A percentile compares a stretch with the other conserved stretches of the same genome.
Conservation (phyloP, 2,797 vertebrate species). For the Potorous gilbertii region DNA sequence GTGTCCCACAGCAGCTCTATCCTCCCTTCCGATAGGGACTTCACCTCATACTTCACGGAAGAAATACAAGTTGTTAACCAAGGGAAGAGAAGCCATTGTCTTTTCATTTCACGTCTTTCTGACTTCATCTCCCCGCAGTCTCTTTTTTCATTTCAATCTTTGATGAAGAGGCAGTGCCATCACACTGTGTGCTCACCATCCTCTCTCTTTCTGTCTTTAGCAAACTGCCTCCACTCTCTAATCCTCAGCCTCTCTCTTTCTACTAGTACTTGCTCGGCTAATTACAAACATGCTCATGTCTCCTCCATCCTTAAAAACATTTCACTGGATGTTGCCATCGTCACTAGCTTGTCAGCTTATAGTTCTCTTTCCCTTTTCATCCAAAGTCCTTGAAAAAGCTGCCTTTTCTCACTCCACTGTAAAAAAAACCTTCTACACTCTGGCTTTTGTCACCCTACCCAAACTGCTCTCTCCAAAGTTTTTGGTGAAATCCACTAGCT, state of each 20-base stretch:
- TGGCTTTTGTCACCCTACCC: too few species aligned
- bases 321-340: background rate
- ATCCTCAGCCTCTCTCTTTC: too few species aligned
- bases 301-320: background rate
- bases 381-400: background rate
- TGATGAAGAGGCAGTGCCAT: too few species aligned
- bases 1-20: too few species aligned
- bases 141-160: background rate
- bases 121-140: background rate
- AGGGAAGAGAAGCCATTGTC: background rate
- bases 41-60: too few species aligned
- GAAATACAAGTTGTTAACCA: too few species aligned
- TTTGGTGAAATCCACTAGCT: background rate
- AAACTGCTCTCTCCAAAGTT: background rate
- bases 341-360: too few species aligned
- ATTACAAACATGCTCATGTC: background rate
- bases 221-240: background rate
- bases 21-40: too few species aligned
- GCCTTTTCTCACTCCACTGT: background rate
- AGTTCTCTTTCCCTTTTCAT: background rate
- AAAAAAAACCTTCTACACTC: too few species aligned
- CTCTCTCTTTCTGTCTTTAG: background rate
- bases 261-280: too few species aligned
- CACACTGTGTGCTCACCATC: too few species aligned
- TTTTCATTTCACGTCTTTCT: background rate